Base-by-base conservation (phyloP, 2,888 invertebrate genomes). In the Nipponacmea schrenckii region DNA sequence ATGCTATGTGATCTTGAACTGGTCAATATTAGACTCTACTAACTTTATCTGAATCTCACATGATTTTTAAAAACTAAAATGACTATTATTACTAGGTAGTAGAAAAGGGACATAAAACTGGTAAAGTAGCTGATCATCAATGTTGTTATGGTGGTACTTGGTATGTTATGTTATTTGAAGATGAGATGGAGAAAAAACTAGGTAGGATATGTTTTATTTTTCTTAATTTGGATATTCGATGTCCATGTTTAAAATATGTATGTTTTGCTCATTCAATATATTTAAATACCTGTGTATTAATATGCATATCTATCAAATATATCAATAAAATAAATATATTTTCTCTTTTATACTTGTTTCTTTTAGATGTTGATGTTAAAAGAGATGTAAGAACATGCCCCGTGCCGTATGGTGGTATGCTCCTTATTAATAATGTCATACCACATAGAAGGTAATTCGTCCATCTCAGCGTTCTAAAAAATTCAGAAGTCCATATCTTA, bases 401-500 rank as follows among this genome's bases (percentile, higher is more conserved):
- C 12, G 80, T 87, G 10, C 84, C 85, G 12, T 87, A 84, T 74
- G 87, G 88, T 8, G 86, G 86, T 4, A 81, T 87, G 80, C 70
- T 88, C 24, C 79, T 88, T 2, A 76, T 87, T 12, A 86, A 82
- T 73, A 87, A 88, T 72, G 74, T 86, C 75, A 80, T 86, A n/a
- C 88, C 88, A 20, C 88, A 88, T 69, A 76, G 86, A 74, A 87
- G 87, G 86, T 86, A 78, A 44, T 3, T 62, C 69, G 69, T 31
- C 39, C 80, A 81, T 69, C 76, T 76, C 7, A 74, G 67, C 0
- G 70, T 81, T 0, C 77, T 80, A 67, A 74, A 80, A 70, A 64
- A 74, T 10, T 48, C 27, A 7, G 64, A 65, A 27, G 74, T 75
- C 62, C 72, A 70, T 5, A 31, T 31, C 5, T 31, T 31, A 31